Percentiles rank a stretch among this genome's conserved stretches.
These are phyloP conservation scores for Oncopeltus fasciatus DNA, from an alignment of 1,140 invertebrate species.

Conservation along the genomic window DNA sequence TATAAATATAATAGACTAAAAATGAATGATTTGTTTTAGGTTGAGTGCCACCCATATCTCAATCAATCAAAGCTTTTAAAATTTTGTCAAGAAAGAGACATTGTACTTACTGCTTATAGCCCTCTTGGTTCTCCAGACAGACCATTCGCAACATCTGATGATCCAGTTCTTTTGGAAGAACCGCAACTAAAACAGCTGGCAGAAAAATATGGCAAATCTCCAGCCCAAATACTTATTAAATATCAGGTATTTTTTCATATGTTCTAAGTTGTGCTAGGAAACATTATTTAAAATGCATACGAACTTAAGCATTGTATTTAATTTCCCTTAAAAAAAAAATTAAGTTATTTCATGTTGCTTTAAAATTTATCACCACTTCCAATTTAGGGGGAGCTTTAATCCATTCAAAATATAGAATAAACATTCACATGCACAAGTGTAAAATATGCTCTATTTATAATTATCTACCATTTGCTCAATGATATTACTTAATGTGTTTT, in stretches of 20 bases:
- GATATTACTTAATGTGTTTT: no score
- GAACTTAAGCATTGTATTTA: no score
- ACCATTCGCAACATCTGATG: constrained; percentile 44
- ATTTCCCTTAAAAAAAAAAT: no score
- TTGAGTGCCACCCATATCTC: constrained; percentile 39
- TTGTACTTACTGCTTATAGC: constrained; percentile 36
- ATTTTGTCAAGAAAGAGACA: constrained; percentile 32
- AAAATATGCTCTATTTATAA: no score
- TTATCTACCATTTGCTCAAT: no score
- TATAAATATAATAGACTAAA: neutral
- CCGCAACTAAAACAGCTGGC: constrained; percentile 45
- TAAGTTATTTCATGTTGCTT: no score
- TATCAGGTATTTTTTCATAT: constrained; percentile 42
- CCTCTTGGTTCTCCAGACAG: constrained; percentile 32
- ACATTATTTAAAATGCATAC: no score
- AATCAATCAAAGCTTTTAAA: constrained; percentile 34
- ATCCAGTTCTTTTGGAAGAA: constrained; percentile 46
- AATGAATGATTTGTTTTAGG: constrained; percentile 28
- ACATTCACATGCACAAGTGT: no score
- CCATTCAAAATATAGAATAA: no score
- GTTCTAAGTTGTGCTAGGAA: no score
- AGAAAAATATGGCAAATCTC: constrained; percentile 46
- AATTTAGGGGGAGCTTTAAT: no score
- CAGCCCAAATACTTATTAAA: constrained; percentile 52
- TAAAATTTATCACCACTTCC: no score